A percentile compares a stretch with the other conserved stretches of the same genome.
Conservation (phyloP, 35 echinoderm and acorn worm genomes). For the Apostichopus japonicus region DNA sequence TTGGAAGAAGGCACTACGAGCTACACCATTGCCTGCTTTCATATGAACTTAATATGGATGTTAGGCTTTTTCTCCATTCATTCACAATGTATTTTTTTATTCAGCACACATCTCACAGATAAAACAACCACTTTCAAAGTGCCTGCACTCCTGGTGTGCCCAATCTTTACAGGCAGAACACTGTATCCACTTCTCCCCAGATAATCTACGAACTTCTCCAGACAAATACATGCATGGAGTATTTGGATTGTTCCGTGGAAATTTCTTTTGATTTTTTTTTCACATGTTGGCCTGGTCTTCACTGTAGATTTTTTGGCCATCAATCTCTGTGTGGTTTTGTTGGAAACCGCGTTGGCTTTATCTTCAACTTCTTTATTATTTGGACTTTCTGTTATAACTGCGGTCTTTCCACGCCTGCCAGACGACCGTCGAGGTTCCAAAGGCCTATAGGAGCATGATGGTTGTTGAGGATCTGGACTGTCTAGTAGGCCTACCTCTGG, state of each 20-base stretch:
- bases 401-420: not conserved
- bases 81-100: not conserved
- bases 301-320: not conserved
- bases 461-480: not conserved
- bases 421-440: not conserved
- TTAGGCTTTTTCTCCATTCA: too few relatives aligned
- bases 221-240: constrained; percentile 26
- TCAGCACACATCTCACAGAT: not conserved
- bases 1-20: too few relatives aligned
- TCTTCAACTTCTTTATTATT: not conserved
- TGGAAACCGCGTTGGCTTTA: not conserved
- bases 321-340: not conserved
- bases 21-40: too few relatives aligned
- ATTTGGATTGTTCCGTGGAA: not conserved
- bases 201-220: not conserved
- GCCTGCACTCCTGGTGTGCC: not conserved
- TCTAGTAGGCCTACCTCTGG: not conserved
- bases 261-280: not conserved
- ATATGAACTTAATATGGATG: too few relatives aligned
- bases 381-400: constrained; percentile 4
- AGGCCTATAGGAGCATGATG: not conserved
- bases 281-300: not conserved
- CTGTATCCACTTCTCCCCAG: constrained; percentile 37
- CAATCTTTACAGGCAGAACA: constrained; percentile 21
- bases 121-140: constrained; percentile 22